Percentiles rank a stretch among this genome's conserved stretches.
Conservation (phyloP, 2,797 vertebrate genomes). For the Simalia tracyae region DNA sequence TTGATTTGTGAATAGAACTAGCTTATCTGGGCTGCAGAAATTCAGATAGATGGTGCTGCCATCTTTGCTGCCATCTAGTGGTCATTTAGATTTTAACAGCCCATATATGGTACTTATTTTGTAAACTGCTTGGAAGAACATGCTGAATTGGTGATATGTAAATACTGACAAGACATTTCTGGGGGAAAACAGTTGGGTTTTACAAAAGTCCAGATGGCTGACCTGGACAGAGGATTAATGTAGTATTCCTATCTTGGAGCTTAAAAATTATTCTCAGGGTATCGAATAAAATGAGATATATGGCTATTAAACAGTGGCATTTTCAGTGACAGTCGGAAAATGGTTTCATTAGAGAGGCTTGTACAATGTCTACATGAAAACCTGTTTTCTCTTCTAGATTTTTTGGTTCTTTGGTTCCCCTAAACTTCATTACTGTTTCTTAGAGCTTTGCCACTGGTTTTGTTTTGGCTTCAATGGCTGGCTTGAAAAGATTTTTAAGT, state of each 20-base stretch:
- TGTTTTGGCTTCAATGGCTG: not conserved
- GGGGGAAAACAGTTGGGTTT: not conserved
- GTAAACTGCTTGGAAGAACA: too few species aligned
- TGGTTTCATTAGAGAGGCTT: not conserved
- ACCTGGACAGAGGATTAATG: not conserved
- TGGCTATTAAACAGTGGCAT: not conserved
- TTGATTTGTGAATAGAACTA: too few species aligned
- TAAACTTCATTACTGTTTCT: not conserved
- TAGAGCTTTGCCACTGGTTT: not conserved
- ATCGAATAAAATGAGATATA: not conserved
- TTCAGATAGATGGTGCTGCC: too few species aligned
- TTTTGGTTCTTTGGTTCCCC: not conserved
- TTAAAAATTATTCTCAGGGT: not conserved
- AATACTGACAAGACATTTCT: not conserved
- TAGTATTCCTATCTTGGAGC: not conserved
- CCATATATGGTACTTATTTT: too few species aligned
- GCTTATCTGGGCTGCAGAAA: too few species aligned
- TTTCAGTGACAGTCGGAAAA: not conserved
- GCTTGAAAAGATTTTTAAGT: not conserved
- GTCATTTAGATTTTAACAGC: too few species aligned
- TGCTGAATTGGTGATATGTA: too few species aligned
- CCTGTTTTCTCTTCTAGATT: not conserved
- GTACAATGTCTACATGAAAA: not conserved
- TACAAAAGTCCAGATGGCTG: too few species aligned
- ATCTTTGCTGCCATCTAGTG: too few species aligned